Evolutionary conservation across 2,888 invertebrate genomes (phyloP).

Genomic region (Nowickia ferox): DNA sequence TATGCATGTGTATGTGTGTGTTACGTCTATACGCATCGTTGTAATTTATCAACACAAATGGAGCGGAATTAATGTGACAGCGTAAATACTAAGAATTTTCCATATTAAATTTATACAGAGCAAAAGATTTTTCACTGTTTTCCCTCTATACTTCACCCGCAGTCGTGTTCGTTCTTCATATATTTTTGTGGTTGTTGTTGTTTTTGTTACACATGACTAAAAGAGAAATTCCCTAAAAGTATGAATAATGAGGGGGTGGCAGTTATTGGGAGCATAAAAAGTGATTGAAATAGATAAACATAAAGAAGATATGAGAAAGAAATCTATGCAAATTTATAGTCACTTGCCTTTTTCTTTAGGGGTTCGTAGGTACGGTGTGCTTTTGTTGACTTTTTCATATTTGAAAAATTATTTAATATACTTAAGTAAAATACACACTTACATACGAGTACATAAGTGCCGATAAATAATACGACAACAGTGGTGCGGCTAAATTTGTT

Average conservation of each 20-base stretch:
- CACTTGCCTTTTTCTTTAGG: conserved; percentile 2
- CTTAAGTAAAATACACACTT: conserved; percentile 40
- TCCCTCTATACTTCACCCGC: neutral
- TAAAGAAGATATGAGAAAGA: conserved; percentile 39
- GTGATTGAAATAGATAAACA: conserved; percentile 41
- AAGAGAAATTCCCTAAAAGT: conserved; percentile 5
- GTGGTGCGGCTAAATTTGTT: neutral
- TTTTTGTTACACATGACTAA: conserved; percentile 48
- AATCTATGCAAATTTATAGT: conserved; percentile 61
- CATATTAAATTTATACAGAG: conserved; percentile 29
- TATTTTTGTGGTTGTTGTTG: neutral
- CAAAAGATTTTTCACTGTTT: conserved; percentile 53
- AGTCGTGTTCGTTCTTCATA: neutral
- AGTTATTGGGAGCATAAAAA: conserved; percentile 38
- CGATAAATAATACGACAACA: neutral
- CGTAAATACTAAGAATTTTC: conserved; percentile 63
- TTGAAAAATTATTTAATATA: conserved; percentile 67
- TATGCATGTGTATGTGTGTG: conserved; percentile 4
- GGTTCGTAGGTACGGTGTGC: neutral
- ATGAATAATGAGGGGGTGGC: conserved; percentile 41
- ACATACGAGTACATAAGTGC: neutral
- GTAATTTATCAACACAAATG: conserved; percentile 71
- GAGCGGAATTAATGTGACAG: conserved; percentile 71
- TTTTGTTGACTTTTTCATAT: conserved; percentile 49
- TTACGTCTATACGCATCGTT: conserved; percentile 45